phyloP scores from a whole-genome alignment of 1,140 invertebrate genomes.

The Ylistrum balloti region DNA sequence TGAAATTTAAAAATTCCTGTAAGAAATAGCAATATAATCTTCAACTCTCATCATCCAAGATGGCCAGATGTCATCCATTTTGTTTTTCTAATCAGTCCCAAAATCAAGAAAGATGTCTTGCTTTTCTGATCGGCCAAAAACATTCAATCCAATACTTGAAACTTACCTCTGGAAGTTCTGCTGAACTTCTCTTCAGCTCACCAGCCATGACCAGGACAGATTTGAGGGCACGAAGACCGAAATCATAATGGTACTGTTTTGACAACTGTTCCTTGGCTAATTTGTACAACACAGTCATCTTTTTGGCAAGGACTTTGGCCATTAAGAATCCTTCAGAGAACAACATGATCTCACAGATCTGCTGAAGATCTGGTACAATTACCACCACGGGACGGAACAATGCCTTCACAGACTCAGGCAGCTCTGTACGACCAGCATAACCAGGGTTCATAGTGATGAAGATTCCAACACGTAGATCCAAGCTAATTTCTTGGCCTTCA shows the following conservation, averaged over 20 bases:
- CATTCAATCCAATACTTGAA: too few species aligned
- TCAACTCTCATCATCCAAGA: too few species aligned
- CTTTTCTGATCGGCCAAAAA: too few species aligned
- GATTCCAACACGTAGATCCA: constrained; percentile 93
- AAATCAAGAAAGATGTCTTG: too few species aligned
- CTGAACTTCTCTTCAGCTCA: constrained; percentile 89
- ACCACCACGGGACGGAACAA: constrained; percentile 95
- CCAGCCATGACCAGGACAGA: constrained; percentile 95
- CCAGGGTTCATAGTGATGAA: constrained; percentile 98
- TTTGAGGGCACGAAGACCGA: constrained; percentile 94
- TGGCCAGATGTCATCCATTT: too few species aligned
- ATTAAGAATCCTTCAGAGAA: constrained; percentile 95
- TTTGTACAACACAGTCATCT: constrained; percentile 95
- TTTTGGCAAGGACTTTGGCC: constrained; percentile 93
- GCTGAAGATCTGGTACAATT: constrained; percentile 93
- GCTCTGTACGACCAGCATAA: constrained; percentile 93
- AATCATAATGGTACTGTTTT: constrained; percentile 96
- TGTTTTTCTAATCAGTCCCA: too few species aligned
- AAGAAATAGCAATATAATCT: too few species aligned
- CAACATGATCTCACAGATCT: constrained; percentile 95
- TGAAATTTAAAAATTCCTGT: too few species aligned
- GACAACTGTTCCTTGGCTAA: constrained; percentile 93
- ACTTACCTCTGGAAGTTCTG: constrained; percentile 88
- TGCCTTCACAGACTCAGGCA: constrained; percentile 95
- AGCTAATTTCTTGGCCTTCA: constrained; percentile 90